Evolutionary conservation across 2,888 invertebrate genomes (phyloP), one percentile per base, ranked within the genome.

Genomic region (Miltochrista miniata): DNA sequence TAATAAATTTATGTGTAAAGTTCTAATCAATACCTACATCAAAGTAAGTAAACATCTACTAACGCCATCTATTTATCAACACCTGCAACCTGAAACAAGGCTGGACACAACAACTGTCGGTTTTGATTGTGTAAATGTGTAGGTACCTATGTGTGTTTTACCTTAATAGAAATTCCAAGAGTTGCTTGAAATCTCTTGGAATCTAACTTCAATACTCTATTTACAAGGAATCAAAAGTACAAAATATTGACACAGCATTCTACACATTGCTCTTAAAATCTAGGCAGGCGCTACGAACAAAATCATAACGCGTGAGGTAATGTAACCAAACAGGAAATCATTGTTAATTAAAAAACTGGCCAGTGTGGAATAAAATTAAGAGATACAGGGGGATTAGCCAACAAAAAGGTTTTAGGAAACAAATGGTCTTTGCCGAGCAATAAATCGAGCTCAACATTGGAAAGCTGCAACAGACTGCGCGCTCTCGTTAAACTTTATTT

Each of bases 401-500:
- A 65, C 76, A 83, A 84, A 84, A 67, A 85, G 80, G 76, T 79
- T 31, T 81, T 80, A 64, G 76, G 71, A 75, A 84, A 85, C 79
- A 79, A 83, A 87, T 82, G 80, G 79, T 79, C 70, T 73, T 72
- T 67, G 68, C 73, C 64, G 63, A 70, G 82, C 85, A 83, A 87
- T 90, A 90, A 87, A 88, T 89, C 82, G 82, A 63, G 84, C 81
- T 85, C 81, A 83, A 81, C 84, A 87, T 83, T 85, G 83, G 74
- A 73, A 77, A 74, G 77, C 77, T 79, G 83, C 86, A 81, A 72
- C 88, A 85, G 79, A 77, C 84, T 85, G 87, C 78, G 76, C 74
- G 68, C 74, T 72, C 83, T 83, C 87, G 87, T 88, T 85, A 87
- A 86, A 89, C 83, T 89, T 90, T 89, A 89, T 89, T 89, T 89